Conservation (phyloP, 2,888 invertebrate species). For the Sinohyriopsis cumingii region DNA sequence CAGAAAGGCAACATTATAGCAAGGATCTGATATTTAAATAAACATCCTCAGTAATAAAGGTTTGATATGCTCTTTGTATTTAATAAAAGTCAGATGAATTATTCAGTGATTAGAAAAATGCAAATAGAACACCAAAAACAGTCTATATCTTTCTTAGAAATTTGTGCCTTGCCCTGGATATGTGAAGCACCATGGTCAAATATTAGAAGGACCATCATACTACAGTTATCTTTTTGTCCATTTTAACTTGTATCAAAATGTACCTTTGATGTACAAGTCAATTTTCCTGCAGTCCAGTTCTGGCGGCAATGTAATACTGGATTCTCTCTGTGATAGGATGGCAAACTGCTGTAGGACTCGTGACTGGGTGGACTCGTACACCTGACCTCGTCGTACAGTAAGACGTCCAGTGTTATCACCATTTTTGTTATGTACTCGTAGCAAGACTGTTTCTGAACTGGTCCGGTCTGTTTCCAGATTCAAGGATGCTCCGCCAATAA, state of each 20-base stretch:
- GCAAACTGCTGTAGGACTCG: constrained; percentile 43
- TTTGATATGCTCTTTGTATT: too few relatives aligned
- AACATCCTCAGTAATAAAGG: too few relatives aligned
- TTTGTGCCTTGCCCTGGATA: too few relatives aligned
- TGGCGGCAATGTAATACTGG: constrained; percentile 38
- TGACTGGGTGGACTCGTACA: constrained; percentile 25
- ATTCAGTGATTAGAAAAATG: too few relatives aligned
- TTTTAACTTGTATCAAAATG: not conserved
- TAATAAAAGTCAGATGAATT: too few relatives aligned
- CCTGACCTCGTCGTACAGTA: constrained; percentile 38
- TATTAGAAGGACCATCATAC: too few relatives aligned
- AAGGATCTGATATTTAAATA: too few relatives aligned
- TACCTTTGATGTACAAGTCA: constrained; percentile 54
- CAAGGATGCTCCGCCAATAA: constrained; percentile 49
- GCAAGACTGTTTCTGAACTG: constrained; percentile 5
- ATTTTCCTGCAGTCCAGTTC: constrained; percentile 49
- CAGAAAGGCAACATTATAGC: too few relatives aligned
- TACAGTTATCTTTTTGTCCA: too few relatives aligned
- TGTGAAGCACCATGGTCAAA: too few relatives aligned
- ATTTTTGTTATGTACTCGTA: constrained; percentile 28
- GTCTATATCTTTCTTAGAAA: too few relatives aligned
- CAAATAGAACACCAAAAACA: too few relatives aligned
- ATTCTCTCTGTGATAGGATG: constrained; percentile 43
- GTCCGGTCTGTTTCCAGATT: constrained; percentile 33
- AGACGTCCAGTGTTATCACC: constrained; percentile 53